These are phyloP conservation scores for Bombus terrestris DNA, from an alignment of 1,140 invertebrate species.

Conservation along the genomic window DNA sequence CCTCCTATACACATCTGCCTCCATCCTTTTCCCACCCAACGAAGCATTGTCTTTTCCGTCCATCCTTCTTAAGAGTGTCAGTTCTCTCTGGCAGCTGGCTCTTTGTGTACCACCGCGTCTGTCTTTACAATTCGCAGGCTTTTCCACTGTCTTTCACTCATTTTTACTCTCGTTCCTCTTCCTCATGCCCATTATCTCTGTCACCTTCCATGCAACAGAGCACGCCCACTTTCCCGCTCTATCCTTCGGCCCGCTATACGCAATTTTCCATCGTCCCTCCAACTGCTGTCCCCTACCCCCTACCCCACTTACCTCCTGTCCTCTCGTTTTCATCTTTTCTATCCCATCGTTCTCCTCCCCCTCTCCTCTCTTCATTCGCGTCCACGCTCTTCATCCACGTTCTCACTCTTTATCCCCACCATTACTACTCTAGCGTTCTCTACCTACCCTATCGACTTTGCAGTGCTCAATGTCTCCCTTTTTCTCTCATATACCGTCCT, in stretches of 20 bases:
- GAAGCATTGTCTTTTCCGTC: constrained; percentile 39
- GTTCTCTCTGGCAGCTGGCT: constrained; percentile 39
- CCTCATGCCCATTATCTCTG: constrained; percentile 35
- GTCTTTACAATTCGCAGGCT: constrained; percentile 53
- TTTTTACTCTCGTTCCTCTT: constrained; percentile 41
- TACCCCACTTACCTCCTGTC: too few relatives aligned
- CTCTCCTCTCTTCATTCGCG: not conserved
- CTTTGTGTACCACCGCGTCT: constrained; percentile 47
- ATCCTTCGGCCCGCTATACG: constrained; percentile 25
- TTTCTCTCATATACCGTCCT: not conserved
- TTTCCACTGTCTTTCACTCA: constrained; percentile 52
- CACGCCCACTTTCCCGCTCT: constrained; percentile 31
- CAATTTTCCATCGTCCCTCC: constrained; percentile 40
- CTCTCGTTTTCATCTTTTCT: constrained; percentile 40
- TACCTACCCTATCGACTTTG: constrained; percentile 31
- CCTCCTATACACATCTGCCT: not conserved
- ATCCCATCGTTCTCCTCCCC: not conserved
- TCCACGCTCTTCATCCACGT: not conserved
- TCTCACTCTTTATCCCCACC: not conserved
- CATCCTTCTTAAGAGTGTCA: constrained; percentile 52
- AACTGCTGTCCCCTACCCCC: not conserved
- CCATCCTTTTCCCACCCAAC: not conserved
- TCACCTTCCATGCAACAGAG: constrained; percentile 29
- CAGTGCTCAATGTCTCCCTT: not conserved
- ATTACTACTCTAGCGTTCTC: not conserved